Conservation (phyloP, 2,797 vertebrate species). For the Australoheros facetus region DNA sequence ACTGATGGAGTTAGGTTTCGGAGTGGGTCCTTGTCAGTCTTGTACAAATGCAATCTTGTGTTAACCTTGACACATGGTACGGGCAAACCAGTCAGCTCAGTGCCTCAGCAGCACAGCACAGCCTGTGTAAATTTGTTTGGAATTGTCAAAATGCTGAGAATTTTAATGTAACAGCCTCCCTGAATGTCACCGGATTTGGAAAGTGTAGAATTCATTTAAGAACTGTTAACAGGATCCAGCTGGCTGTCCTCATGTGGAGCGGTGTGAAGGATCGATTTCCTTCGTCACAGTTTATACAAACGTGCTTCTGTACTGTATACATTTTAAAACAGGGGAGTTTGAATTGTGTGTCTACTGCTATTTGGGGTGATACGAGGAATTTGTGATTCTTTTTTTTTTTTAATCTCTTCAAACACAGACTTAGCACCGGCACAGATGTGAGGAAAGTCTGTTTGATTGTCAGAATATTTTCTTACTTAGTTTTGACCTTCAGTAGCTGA, state of each 20-base stretch:
- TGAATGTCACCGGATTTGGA: constrained; percentile 66
- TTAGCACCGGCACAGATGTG: constrained; percentile 17
- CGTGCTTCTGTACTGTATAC: constrained; percentile 71
- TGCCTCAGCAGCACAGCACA: constrained; percentile 27
- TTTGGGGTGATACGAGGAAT: constrained; percentile 34
- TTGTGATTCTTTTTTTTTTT: background rate
- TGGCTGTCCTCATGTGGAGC: constrained; percentile 70
- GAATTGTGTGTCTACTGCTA: constrained; percentile 49
- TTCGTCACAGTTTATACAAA: constrained; percentile 75
- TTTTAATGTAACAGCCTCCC: constrained; percentile 67
- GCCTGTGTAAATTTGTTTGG: constrained; percentile 71
- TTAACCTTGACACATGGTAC: constrained; percentile 68
- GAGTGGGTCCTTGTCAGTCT: constrained; percentile 46
- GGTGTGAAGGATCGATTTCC: constrained; percentile 75
- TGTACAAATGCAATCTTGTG: constrained; percentile 60
- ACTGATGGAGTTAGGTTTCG: constrained; percentile 59
- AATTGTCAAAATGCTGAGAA: constrained; percentile 73
- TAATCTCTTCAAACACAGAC: constrained; percentile 20
- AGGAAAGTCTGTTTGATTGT: constrained; percentile 22
- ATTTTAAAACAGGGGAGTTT: constrained; percentile 49
- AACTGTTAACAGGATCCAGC: constrained; percentile 77
- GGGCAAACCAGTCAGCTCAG: constrained; percentile 54
- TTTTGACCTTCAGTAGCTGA: constrained; percentile 32
- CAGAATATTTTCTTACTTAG: constrained; percentile 33
- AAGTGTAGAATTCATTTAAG: constrained; percentile 73